Conservation (phyloP, 1,140 invertebrate genomes). For the Caenorhabditis elegans region DNA sequence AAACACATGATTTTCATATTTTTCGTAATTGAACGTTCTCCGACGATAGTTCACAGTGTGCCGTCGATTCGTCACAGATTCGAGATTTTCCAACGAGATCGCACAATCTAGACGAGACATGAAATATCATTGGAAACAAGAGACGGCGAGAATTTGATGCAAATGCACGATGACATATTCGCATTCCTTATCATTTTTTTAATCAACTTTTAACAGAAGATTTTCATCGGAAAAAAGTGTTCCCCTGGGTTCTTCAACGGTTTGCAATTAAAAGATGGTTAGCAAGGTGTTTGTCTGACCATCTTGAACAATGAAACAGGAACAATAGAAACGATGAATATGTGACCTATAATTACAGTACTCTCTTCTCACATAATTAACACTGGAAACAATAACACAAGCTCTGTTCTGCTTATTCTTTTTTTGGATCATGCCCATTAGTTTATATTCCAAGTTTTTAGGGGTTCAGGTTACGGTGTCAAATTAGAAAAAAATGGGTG, state of each 20-base stretch:
- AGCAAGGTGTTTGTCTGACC: not conserved
- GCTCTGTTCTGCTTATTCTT: no score
- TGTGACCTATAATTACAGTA: no score
- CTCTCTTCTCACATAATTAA: no score
- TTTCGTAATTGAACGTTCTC: conserved; percentile 26
- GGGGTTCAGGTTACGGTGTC: not conserved
- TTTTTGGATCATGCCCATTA: no score
- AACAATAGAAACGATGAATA: not conserved
- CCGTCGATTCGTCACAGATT: not conserved
- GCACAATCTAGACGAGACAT: no score
- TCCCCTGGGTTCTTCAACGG: no score
- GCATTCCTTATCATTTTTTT: not conserved
- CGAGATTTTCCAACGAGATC: not conserved
- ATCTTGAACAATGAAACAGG: not conserved
- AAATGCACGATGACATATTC: not conserved
- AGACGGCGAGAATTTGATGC: conserved; percentile 14
- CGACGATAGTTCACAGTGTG: no score
- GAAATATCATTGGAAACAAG: not conserved
- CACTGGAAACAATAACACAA: no score
- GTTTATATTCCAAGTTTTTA: not conserved
- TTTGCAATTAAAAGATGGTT: no score
- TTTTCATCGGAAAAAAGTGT: no score
- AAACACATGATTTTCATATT: not conserved
- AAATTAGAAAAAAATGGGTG: not conserved
- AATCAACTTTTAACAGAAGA: not conserved